Conservation (phyloP, 1,140 invertebrate genomes). For the Scaptomyza hsui region DNA sequence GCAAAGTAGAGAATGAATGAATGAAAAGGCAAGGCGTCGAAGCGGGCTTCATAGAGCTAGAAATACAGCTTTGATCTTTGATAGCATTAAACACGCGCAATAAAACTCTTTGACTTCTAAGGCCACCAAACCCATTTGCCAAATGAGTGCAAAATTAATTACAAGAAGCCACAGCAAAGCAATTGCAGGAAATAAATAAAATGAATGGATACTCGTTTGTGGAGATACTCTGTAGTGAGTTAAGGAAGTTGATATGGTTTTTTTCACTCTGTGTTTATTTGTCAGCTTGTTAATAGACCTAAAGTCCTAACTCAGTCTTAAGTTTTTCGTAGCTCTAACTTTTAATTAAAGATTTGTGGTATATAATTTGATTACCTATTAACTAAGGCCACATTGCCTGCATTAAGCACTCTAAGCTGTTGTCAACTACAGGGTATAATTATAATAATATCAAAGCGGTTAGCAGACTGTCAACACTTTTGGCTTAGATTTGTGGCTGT, state of each 20-base stretch:
- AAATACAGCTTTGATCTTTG: conserved; percentile 69
- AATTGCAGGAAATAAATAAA: background rate
- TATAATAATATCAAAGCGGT: conserved; percentile 45
- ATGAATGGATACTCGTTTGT: background rate
- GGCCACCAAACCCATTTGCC: conserved; percentile 62
- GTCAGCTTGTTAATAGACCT: no score
- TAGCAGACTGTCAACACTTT: conserved; percentile 65
- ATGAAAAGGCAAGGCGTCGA: conserved; percentile 29
- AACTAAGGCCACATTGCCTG: background rate
- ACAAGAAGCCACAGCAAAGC: conserved; percentile 66
- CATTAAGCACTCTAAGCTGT: background rate
- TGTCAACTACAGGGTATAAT: conserved; percentile 21
- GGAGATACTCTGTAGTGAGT: conserved; percentile 1
- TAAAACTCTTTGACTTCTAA: conserved; percentile 69
- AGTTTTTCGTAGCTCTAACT: background rate
- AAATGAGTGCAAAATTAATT: conserved; percentile 77
- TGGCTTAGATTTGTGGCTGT: conserved; percentile 18
- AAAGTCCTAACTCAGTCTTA: background rate
- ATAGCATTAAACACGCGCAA: conserved; percentile 74
- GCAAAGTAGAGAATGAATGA: background rate
- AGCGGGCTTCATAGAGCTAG: conserved; percentile 56
- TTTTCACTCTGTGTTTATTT: no score
- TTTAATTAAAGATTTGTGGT: no score
- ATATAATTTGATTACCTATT: no score
- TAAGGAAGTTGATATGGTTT: background rate